These are phyloP conservation scores for Leptonema lineaticorne DNA, from an alignment of 1,140 invertebrate species.

Conservation along the genomic window DNA sequence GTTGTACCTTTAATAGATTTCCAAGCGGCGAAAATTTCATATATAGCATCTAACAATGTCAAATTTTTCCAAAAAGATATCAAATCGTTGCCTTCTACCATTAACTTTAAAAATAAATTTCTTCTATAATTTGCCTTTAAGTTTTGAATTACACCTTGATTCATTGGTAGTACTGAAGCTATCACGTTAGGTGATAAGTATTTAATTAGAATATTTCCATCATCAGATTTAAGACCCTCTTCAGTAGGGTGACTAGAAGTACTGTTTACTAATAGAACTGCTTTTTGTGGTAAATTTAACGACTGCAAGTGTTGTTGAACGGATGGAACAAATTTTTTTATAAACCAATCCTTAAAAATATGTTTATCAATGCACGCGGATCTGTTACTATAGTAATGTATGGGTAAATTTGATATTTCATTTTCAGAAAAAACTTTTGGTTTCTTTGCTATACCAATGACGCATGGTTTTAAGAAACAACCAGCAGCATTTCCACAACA, in stretches of 20 bases:
- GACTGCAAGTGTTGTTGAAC: background rate
- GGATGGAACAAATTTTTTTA: background rate
- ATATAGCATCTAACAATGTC: background rate
- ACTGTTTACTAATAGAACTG: background rate
- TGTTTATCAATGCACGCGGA: background rate
- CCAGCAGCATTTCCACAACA: slow-evolving; percentile 48
- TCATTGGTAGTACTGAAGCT: background rate
- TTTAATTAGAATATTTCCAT: background rate
- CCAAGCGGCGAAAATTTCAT: background rate
- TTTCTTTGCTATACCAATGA: slow-evolving; percentile 46
- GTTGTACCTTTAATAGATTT: background rate
- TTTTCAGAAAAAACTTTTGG: slow-evolving; percentile 43
- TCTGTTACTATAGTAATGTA: background rate
- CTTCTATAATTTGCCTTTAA: background rate
- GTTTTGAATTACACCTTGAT: background rate
- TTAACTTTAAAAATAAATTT: background rate
- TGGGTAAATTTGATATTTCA: background rate
- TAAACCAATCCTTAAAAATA: background rate
- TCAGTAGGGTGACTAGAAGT: background rate
- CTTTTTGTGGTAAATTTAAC: background rate
- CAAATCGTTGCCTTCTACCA: too few species aligned
- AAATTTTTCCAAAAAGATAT: background rate
- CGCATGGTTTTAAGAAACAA: slow-evolving; percentile 43
- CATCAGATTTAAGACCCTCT: background rate
- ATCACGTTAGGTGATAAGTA: background rate